These are phyloP conservation scores for Ophioderma brevispina DNA, from an alignment of 35 echinoderm and acorn worm genomes.

Conservation along the genomic window DNA sequence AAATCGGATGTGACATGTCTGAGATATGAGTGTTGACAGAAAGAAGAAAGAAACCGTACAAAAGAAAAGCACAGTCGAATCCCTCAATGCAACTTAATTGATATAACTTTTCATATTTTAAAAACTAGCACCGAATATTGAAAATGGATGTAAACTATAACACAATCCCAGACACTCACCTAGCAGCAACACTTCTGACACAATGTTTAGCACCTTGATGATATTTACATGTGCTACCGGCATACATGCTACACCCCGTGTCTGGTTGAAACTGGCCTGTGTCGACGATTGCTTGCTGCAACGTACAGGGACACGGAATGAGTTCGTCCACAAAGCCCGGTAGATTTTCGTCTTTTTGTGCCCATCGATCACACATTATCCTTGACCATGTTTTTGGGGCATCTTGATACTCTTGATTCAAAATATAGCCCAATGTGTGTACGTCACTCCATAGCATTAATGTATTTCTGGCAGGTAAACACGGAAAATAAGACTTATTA, in stretches of 20 bases:
- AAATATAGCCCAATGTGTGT: conserved; percentile 65
- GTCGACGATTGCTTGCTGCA: conserved; percentile 61
- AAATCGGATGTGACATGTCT: no score
- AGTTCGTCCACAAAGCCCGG: conserved; percentile 34
- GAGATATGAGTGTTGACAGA: no score
- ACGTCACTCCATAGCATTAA: conserved; percentile 68
- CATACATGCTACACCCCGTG: conserved; percentile 56
- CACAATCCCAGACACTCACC: no score
- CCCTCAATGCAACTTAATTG: no score
- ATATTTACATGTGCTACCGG: background rate
- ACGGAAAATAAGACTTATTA: background rate
- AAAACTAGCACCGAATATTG: no score
- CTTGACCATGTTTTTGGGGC: conserved; percentile 37
- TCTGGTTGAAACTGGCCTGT: conserved; percentile 61
- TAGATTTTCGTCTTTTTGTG: background rate
- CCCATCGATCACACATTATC: conserved; percentile 42
- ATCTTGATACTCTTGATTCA: conserved; percentile 68
- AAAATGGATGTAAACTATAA: no score
- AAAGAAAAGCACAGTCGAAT: no score
- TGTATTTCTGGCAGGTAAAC: conserved; percentile 25
- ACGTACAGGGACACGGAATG: conserved; percentile 67
- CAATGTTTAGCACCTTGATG: background rate
- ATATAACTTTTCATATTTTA: no score
- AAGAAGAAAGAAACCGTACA: no score
- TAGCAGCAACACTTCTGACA: background rate